A percentile compares a stretch with the other conserved stretches of the same genome.
These are phyloP conservation scores for Drosophila nikananu DNA, from an alignment of 1,140 invertebrate species.

Conservation along the genomic window DNA sequence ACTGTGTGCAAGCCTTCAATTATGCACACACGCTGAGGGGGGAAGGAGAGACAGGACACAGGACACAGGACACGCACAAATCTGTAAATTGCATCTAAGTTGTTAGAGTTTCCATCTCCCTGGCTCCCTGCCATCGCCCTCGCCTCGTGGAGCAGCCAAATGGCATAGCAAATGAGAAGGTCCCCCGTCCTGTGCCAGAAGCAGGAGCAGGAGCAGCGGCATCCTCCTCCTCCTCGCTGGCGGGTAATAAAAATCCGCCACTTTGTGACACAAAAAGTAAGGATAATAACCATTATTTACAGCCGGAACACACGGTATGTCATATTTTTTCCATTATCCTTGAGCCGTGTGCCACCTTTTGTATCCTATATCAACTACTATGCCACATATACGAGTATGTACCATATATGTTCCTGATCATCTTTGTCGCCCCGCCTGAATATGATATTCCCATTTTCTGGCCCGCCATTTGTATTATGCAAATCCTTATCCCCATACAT, in stretches of 20 bases:
- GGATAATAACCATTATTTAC: slow-evolving; percentile 2
- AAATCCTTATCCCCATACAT: slow-evolving; percentile 25
- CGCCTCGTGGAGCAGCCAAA: slow-evolving; percentile 24
- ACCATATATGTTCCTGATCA: neutral
- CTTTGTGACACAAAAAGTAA: slow-evolving; percentile 13
- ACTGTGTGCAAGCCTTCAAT: slow-evolving; percentile 49
- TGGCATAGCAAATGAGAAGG: slow-evolving; percentile 52
- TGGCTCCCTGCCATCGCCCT: neutral
- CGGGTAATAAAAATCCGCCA: slow-evolving; percentile 16
- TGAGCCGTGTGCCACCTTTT: neutral
- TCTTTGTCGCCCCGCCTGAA: neutral
- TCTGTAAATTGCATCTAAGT: slow-evolving; percentile 46
- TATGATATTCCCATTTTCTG: slow-evolving; percentile 24
- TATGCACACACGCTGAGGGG: slow-evolving; percentile 52
- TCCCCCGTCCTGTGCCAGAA: neutral
- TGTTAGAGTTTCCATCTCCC: neutral
- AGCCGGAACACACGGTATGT: neutral
- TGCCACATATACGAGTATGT: too few relatives aligned
- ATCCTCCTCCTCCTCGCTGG: neutral
- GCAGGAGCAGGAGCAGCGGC: neutral
- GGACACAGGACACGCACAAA: slow-evolving; percentile 37
- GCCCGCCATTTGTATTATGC: slow-evolving; percentile 12
- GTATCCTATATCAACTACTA: neutral
- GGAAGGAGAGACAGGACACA: neutral
- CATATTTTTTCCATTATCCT: slow-evolving; percentile 3